Evolutionary conservation across 2,113 vertebrate species (phyloP).

Genomic region (Panthera uncia): DNA sequence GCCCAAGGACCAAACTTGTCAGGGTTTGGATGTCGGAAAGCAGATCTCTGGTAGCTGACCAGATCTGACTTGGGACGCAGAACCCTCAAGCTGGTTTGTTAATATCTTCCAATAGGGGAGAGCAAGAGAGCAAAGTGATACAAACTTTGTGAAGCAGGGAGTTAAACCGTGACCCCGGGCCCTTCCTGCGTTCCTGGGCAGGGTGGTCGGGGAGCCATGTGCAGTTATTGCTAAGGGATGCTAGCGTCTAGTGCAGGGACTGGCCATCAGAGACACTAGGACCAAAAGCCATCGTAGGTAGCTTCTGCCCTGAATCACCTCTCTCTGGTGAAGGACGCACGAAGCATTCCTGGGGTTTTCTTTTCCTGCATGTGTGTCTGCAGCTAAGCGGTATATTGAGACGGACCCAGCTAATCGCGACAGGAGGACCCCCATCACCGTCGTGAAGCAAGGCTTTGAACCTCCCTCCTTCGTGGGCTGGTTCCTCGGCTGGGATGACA

Average conservation of each 20-base stretch:
- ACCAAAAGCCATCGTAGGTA: not conserved
- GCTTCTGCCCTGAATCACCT: not conserved
- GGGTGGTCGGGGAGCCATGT: fast-evolving
- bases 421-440: conserved; percentile 89
- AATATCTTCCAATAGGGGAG: not conserved
- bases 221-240: not conserved
- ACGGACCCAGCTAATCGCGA: conserved; percentile 94
- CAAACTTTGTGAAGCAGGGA: not conserved
- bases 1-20: not conserved
- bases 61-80: not conserved
- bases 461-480: conserved; percentile 97
- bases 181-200: not conserved
- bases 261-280: not conserved
- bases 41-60: not conserved
- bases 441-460: conserved; percentile 93
- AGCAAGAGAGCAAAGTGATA: not conserved
- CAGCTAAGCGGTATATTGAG: conserved; percentile 95
- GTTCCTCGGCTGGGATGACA: conserved; percentile 98
- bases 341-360: not conserved
- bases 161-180: not conserved
- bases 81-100: not conserved
- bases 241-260: not conserved
- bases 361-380: not conserved
- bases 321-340: not conserved
- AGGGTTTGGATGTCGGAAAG: not conserved